Conservation (phyloP, 2,888 invertebrate genomes). For the Matsumyia berberina region DNA sequence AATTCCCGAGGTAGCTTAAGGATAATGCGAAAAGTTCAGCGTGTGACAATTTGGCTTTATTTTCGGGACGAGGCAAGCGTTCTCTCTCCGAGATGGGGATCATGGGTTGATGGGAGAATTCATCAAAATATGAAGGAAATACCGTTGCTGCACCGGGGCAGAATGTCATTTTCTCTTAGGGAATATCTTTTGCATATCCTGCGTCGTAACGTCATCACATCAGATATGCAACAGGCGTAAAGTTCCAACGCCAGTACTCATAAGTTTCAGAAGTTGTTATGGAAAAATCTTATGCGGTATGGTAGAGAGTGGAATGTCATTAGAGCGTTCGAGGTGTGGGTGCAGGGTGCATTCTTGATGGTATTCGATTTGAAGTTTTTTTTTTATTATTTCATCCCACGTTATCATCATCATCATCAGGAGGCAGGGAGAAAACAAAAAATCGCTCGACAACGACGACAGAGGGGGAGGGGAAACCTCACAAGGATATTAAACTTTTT, state of each 20-base stretch:
- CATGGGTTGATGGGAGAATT: constrained; percentile 31
- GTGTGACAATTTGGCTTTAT: constrained; percentile 65
- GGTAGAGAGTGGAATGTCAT: constrained; percentile 39
- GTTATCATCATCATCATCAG: constrained; percentile 70
- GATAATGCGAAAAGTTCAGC: constrained; percentile 74
- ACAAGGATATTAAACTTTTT: neutral
- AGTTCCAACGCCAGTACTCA: constrained; percentile 61
- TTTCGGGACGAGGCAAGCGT: constrained; percentile 46
- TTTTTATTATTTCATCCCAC: constrained; percentile 57
- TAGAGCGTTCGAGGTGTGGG: constrained; percentile 12
- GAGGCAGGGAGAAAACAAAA: constrained; percentile 14
- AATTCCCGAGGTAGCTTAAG: constrained; percentile 55
- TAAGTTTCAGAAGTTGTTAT: constrained; percentile 63
- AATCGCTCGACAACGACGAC: constrained; percentile 8
- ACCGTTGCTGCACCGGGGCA: neutral
- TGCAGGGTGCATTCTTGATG: constrained; percentile 13
- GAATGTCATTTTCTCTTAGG: constrained; percentile 36
- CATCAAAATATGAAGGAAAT: constrained; percentile 15
- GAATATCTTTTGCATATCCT: constrained; percentile 36
- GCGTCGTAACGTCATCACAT: constrained; percentile 49
- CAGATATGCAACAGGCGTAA: constrained; percentile 75
- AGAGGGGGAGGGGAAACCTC: neutral
- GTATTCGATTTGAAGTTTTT: constrained; percentile 44
- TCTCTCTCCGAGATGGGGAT: constrained; percentile 24
- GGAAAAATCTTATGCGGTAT: constrained; percentile 10